phyloP scores from a whole-genome alignment of 1,140 invertebrate species.

The Antheraea mylitta region DNA sequence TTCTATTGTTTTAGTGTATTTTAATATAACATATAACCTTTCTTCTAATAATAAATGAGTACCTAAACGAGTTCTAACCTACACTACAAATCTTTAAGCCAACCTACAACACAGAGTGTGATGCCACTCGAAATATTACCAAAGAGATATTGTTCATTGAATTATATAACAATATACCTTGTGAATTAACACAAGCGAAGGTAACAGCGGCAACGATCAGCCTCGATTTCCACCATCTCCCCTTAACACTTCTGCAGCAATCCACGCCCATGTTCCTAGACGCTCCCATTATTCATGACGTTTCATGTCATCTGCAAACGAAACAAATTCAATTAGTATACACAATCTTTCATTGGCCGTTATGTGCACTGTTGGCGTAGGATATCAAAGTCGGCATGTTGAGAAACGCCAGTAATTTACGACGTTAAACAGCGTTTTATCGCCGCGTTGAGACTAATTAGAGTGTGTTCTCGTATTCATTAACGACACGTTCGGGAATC shows the following conservation, averaged over 20 bases:
- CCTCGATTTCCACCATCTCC: constrained; percentile 42
- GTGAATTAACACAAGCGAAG: constrained; percentile 43
- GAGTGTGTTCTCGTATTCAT: constrained; percentile 22
- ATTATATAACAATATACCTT: constrained; percentile 35
- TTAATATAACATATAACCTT: no score
- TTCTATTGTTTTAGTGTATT: no score
- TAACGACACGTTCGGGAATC: constrained; percentile 16
- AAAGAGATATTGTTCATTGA: no score
- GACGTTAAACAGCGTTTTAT: constrained; percentile 32
- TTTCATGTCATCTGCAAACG: constrained; percentile 16
- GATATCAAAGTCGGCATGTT: constrained; percentile 35
- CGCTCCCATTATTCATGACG: constrained; percentile 3
- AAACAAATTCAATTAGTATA: constrained; percentile 29
- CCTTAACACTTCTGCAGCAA: constrained; percentile 2
- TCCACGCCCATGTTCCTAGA: constrained; percentile 9
- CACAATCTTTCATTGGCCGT: constrained; percentile 29
- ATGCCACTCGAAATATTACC: no score
- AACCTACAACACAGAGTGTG: no score
- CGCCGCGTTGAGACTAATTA: constrained; percentile 32
- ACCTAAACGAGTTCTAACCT: no score
- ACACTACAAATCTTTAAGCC: no score
- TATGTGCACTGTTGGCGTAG: constrained; percentile 25
- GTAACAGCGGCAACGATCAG: constrained; percentile 39
- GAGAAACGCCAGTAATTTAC: constrained; percentile 29
- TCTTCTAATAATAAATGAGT: no score